Conservation (phyloP, 2,888 invertebrate genomes). For the Drosophila ustulata region DNA sequence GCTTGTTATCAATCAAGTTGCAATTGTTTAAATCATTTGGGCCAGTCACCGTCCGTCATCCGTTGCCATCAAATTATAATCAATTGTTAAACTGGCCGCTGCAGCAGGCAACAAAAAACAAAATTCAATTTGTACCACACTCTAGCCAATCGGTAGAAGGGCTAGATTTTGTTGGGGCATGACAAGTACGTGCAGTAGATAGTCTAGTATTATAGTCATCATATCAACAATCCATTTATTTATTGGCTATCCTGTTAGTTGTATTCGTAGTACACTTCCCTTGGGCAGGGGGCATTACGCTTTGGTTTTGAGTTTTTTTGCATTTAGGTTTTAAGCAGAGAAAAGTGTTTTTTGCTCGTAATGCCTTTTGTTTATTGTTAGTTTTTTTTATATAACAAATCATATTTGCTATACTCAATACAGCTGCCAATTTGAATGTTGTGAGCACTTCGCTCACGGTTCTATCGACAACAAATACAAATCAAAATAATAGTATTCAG, state of each 20-base stretch:
- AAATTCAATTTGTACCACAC: constrained; percentile 28
- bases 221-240: constrained; percentile 34
- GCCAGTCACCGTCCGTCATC: constrained; percentile 50
- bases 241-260: constrained; percentile 20
- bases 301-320: constrained; percentile 46
- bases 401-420: constrained; percentile 34
- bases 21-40: constrained; percentile 31
- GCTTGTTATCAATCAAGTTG: constrained; percentile 41
- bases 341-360: constrained; percentile 38
- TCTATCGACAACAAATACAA: constrained; percentile 29
- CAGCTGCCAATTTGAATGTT: constrained; percentile 55
- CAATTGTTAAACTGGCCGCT: constrained; percentile 25
- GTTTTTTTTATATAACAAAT: constrained; percentile 11
- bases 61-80: constrained; percentile 1
- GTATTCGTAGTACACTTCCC: constrained; percentile 4
- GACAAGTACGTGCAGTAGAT: constrained; percentile 15
- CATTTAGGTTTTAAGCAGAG: constrained; percentile 50
- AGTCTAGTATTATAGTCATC: constrained; percentile 53
- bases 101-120: constrained; percentile 1
- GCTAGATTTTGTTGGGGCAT: constrained; percentile 33
- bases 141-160: constrained; percentile 19
- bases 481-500: constrained; percentile 48
- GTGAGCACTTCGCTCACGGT: constrained; percentile 15
- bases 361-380: constrained; percentile 19
- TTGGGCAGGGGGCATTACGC: constrained; percentile 47